A percentile compares a stretch with the other conserved stretches of the same genome.
phyloP scores from a whole-genome alignment of 1,140 invertebrate species.

The Himalopsyche phryganea region DNA sequence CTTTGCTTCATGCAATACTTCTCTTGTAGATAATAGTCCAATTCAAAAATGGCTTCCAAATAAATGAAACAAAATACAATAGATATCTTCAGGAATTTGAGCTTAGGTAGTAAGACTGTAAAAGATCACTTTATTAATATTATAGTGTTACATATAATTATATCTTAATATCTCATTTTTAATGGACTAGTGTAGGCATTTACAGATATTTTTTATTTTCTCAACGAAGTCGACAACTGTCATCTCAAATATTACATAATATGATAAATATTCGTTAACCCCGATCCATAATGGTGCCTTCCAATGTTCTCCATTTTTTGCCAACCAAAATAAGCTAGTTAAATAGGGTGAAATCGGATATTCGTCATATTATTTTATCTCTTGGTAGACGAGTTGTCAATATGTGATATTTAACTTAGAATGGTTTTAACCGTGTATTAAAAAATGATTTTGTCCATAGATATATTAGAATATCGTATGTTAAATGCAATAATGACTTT shows the following conservation, averaged over 20 bases:
- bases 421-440: conserved; percentile 23
- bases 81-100: conserved; percentile 14
- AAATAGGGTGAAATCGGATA: no score
- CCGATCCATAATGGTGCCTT: no score
- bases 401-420: conserved; percentile 29
- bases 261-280: no score
- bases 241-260: no score
- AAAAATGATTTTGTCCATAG: conserved; percentile 22
- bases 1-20: no score
- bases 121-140: conserved; percentile 6
- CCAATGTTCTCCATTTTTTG: no score
- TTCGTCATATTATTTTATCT: no score
- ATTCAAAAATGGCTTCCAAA: conserved; percentile 18
- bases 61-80: conserved; percentile 6
- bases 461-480: conserved; percentile 27
- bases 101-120: conserved; percentile 30
- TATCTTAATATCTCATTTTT: no score
- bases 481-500: conserved; percentile 29
- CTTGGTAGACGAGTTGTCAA: conserved; percentile 8
- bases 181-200: no score
- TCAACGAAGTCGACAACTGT: no score
- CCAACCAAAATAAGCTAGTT: no score
- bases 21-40: background rate
- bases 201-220: no score
- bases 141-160: background rate